Evolutionary conservation across 1,140 invertebrate species (phyloP).

Genomic region (Trichoplusia ni): DNA sequence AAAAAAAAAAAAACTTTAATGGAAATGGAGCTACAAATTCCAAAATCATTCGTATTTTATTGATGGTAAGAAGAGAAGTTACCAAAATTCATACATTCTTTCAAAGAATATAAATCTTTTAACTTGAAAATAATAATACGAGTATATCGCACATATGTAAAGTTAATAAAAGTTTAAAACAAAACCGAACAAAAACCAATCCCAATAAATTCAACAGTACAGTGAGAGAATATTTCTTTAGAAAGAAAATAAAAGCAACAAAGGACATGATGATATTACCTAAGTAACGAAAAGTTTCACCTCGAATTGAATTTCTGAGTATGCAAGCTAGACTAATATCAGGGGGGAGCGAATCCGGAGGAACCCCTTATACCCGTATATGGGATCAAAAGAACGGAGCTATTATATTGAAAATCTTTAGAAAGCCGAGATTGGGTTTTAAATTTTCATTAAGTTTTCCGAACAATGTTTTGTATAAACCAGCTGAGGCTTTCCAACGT

Average conservation of each 20-base stretch:
- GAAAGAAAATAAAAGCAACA: conserved; percentile 13
- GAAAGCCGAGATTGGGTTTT: conserved; percentile 34
- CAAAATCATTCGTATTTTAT: no score
- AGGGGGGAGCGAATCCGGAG: conserved; percentile 19
- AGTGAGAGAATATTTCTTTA: background rate
- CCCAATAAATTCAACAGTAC: conserved; percentile 2
- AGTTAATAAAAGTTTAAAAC: no score
- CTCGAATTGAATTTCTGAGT: conserved; percentile 25
- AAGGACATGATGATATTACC: conserved; percentile 20
- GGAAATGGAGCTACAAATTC: no score
- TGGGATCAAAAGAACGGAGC: conserved; percentile 35
- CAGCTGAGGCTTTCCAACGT: conserved; percentile 21
- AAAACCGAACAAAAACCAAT: conserved; percentile 11
- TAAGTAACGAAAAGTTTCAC: conserved; percentile 17
- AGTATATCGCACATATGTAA: no score
- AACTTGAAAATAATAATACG: no score
- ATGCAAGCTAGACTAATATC: conserved; percentile 27
- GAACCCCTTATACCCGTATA: conserved; percentile 23
- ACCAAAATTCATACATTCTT: no score
- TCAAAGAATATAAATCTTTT: no score
- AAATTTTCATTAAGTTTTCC: conserved; percentile 39
- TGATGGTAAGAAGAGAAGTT: no score
- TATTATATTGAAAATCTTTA: conserved; percentile 37
- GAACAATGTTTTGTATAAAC: background rate
- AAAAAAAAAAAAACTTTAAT: conserved; percentile 4